Conservation (phyloP, 2,888 invertebrate genomes). For the Homarus gammarus region DNA sequence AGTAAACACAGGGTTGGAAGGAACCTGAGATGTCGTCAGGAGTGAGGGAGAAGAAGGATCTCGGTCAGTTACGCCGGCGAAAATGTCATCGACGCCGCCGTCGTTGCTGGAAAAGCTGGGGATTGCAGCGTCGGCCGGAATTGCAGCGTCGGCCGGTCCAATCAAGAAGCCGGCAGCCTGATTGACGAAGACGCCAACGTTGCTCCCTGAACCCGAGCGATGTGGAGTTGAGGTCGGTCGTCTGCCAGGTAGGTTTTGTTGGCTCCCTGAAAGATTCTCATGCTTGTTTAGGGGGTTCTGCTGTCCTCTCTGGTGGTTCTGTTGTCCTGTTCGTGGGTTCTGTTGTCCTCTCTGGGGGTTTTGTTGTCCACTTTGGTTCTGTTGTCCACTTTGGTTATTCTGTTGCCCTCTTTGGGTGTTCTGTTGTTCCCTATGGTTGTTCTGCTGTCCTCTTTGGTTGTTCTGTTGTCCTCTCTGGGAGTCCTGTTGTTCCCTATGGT, state of each 20-base stretch:
- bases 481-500: not conserved
- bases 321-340: not conserved
- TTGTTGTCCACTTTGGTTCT: not conserved
- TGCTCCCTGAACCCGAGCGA: not conserved
- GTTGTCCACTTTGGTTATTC: not conserved
- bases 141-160: constrained; percentile 38
- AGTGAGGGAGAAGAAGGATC: not conserved
- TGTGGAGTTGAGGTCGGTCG: not conserved
- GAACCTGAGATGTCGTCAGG: constrained; percentile 35
- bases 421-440: not conserved
- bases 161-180: constrained; percentile 30
- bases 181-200: constrained; percentile 40
- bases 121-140: not conserved
- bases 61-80: not conserved
- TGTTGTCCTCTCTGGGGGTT: not conserved
- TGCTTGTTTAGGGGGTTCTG: not conserved
- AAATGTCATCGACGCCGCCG: not conserved
- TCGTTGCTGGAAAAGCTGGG: not conserved
- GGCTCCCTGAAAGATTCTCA: not conserved
- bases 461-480: not conserved
- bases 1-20: constrained; percentile 25
- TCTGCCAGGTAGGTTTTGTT: not conserved
- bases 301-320: not conserved
- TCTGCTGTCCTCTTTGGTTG: not conserved
- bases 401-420: not conserved